Evolutionary conservation across 2,888 invertebrate genomes (phyloP), one percentile per base, ranked within the genome.

Genomic region (Cerastoderma edule): DNA sequence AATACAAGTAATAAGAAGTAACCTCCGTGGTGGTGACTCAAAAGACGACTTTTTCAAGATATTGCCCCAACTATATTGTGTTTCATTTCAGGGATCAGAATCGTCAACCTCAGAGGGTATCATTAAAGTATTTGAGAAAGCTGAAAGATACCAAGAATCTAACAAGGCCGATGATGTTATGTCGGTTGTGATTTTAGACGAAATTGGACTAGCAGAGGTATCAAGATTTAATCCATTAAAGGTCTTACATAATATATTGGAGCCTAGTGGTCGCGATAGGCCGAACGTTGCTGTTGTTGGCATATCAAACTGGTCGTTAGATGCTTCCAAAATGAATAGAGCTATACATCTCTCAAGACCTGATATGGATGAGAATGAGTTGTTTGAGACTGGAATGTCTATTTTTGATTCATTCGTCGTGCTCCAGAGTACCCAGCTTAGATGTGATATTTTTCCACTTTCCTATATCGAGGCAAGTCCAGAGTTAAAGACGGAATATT

Each of bases 281-380:
- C 85, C 85, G 44, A 77, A 86, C 82, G 86, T 88, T 28, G 84
- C 88, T 19, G 88, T 88, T 24, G 86, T 87, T 35, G 87, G 87
- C 10, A 86, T 87, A 35, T 87, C 87, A 22, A 87, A 87, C 48
- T 87, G 87, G 87, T 83, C 86, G 24, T 67, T 89, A 10, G 89
- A 89, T 83, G 85, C 89, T 10, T 88, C 89, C 10, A 89, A 89
- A 78, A 89, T 89, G 89, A 89, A 89, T 60, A 70, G 89, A 77
- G 89, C 85, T 46, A 84, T 89, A 22, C 87, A 86, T 73, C 65
- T 89, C 13, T 87, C 88, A 16, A 72, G 87, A 39, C 86, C 88
- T 56, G 87, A 87, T 24, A 85, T 86, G 83, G 85, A 83, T 65
- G 76, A 56, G 64, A 74, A 85, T 4, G 88, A 88, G 44, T 67